Base-by-base conservation (phyloP, 2,797 vertebrate species). In the Sebastes elongatus region DNA sequence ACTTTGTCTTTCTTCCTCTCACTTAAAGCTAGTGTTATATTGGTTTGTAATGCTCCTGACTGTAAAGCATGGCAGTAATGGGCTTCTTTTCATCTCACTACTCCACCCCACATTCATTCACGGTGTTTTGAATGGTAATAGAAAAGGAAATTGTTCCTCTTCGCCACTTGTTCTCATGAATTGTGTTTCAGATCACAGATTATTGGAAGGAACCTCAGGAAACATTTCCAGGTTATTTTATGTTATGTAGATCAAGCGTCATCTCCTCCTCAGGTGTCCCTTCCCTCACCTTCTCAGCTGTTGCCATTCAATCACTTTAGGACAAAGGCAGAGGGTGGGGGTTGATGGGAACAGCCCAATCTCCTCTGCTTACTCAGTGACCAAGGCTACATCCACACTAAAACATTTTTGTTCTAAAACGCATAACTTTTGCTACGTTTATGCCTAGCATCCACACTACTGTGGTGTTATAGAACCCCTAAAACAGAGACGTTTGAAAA, bases 241-340 rank as follows among this genome's bases (percentile, higher is more conserved):
- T 64, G 33, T 66, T 32, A 69, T 80, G 35, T 67, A 76, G 71
- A 80, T 81, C 25, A 82, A 20, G 55, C 6, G 5, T 73, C 42
- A 74, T 77, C 72, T 76, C 68, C 49, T 67, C 79, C 66, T 88
- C 85, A 91, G 87, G 90, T 93, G 93, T 94, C 89, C 84, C 73
- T 81, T 91, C 82, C 73, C 79, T 94, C 86, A 92, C 93, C 88
- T 90, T 92, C 80, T 94, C 92, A 93, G 90, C 91, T 93, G 91
- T 93, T 90, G 85, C 84, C 76, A 81, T 91, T 94, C 88, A 89
- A 62, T 95, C 92, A 92, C 70, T 60, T 75, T 56, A 85, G 57
- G 82, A 93, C 88, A 88, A 86, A 87, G 74, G 71, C 76, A 71
- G 61, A 78, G 78, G 66, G 78, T 62, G 81, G 90, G 86, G 86